These are phyloP conservation scores for Cyprinodon tularosa DNA, from an alignment of 2,113 vertebrate genomes.

Conservation along the genomic window DNA sequence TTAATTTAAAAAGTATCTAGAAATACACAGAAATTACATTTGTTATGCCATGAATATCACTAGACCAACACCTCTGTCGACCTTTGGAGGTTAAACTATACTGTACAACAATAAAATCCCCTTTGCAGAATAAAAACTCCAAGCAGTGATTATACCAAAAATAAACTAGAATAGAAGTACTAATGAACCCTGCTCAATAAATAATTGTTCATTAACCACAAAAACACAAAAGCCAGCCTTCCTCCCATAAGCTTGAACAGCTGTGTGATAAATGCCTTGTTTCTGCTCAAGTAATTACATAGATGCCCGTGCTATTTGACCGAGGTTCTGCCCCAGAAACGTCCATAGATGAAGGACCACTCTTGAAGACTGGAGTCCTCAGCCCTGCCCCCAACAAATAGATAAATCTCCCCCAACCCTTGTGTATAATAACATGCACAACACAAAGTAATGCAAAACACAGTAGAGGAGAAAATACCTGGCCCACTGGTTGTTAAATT, in stretches of 20 bases:
- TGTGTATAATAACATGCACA: background rate
- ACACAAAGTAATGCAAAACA: background rate
- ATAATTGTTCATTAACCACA: conserved; percentile 30
- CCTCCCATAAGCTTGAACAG: conserved; percentile 7
- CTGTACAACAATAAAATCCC: background rate
- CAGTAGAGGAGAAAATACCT: background rate
- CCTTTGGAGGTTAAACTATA: background rate
- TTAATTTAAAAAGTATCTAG: background rate
- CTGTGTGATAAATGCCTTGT: conserved; percentile 40
- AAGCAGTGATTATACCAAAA: background rate
- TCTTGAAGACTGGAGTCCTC: background rate
- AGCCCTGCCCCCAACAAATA: background rate
- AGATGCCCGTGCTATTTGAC: conserved; percentile 47
- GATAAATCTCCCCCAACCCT: conserved; percentile 3
- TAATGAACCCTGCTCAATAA: conserved; percentile 17
- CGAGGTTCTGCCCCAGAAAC: conserved; percentile 36
- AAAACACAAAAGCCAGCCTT: conserved; percentile 25
- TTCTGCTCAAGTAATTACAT: conserved; percentile 42
- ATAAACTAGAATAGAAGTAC: conserved; percentile 3
- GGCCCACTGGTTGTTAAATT: background rate
- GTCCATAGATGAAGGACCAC: conserved; percentile 28
- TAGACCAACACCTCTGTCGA: background rate
- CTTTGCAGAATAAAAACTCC: background rate
- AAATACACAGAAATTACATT: background rate
- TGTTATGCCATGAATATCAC: background rate